Evolutionary conservation across 2,797 vertebrate species (phyloP), one percentile per base, ranked within the genome.

Genomic region (Sparus aurata): DNA sequence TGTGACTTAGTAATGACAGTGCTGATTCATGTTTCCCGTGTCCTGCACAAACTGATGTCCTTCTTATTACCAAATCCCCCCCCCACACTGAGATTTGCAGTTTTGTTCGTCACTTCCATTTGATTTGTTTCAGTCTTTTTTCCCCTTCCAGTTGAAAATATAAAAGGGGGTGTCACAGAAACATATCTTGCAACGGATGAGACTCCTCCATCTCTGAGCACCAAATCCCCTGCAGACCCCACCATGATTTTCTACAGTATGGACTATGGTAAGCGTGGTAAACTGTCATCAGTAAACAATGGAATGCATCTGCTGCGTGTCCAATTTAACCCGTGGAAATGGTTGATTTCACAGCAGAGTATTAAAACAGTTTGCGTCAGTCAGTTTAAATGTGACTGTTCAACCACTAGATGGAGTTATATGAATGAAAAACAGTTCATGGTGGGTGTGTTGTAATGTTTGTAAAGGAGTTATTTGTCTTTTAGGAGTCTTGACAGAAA

Each of bases 261-360:
- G 90, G 95, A 96, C 64, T 94, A 95, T 71, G 95, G 96, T 96
- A 79, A 69, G 88, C 90, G 30, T 69, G 17, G 11, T 64, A 45
- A 82, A 45, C 25, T 55, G 22, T 45, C 54, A 62, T 58, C 16
- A 49, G 12, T 47, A 13, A 41, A 67, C 47, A 2, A 64, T 18
- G 10, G 2, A 54, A 27, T 25, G 9, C 3, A 27, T 75, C n/a
- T n/a, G 52, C 5, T 25, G 12, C 34, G 2, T 16, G 10, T 68
- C 5, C 10, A 12, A 0, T 73, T 50, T 45, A 9, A 57, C 58
- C 7, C 0, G 5, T 63, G 17, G 17, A 77, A 75, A 55, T 22
- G 1, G 57, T 64, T 45, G 7, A 58, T 18, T 61, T n/a, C 5
- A 46, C n/a, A 66, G 1, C 50, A 25, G 11, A 46, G 1, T 38